Base-by-base conservation (phyloP, 2,888 invertebrate genomes). In the Polyommatus iphigenia region DNA sequence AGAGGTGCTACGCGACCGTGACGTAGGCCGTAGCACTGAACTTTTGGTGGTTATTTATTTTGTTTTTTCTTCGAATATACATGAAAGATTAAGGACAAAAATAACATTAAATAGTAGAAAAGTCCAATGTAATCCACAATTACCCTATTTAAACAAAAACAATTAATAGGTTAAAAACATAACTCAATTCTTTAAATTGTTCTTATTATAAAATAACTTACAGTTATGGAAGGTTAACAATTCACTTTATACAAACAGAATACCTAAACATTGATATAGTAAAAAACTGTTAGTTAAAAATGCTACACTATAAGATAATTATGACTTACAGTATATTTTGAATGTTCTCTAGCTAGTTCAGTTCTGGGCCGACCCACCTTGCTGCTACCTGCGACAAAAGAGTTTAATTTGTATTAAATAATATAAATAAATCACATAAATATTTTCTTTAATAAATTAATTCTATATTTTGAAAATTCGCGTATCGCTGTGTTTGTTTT, bases 371-470 rank as follows among this genome's bases (percentile, higher is more conserved):
- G 32, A 32, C 32, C 73, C 57, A 59, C 41, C 24, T 77, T 29
- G 75, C 76, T 81, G 80, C 79, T 81, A 81, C 78, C 80, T 81
- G 80, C 41, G 78, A 80, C 78, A 54, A 80, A 24, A 78, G 18
- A 46, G 5, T 76, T 41, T 24, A 20, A 75, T 29, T 7, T 32
- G 29, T 36, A 76, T 32, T 78, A 20, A 10, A n/a, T 76, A 20
- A 15, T 62, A 67, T 8, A 2, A 59, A 20, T 46, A 46, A 46
- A 10, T 46, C 10, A 46, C 46, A 1, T 10, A 41, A 41, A 7
- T 36, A 7, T 36, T 36, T 36, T 36, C 6, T 36, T 6, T 41
- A 41, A 41, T 41, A 41, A 41, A 36, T 36, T 36, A 36, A 6
- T 36, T 36, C 41, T 10, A 41, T 41, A 41, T 41, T 10, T 41